These are phyloP conservation scores for Antitype chi DNA, from an alignment of 2,888 invertebrate species.

Conservation along the genomic window DNA sequence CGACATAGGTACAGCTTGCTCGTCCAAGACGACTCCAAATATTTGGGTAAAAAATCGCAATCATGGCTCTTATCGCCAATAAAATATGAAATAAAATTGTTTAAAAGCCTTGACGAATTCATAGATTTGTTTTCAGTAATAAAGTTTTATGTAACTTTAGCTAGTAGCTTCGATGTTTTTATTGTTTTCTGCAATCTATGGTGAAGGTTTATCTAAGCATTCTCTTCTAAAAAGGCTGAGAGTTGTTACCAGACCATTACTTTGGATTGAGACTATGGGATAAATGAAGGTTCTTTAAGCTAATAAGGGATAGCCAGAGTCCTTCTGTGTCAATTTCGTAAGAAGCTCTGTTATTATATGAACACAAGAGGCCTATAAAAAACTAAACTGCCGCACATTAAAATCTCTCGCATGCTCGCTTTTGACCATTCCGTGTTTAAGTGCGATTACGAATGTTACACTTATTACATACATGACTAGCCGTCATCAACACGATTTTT, in stretches of 20 bases:
- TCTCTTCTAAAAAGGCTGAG: neutral
- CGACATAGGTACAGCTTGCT: constrained; percentile 24
- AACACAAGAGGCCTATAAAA: constrained; percentile 16
- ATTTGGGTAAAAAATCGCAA: constrained; percentile 40
- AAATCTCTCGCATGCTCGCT: constrained; percentile 48
- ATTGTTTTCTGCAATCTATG: constrained; percentile 1
- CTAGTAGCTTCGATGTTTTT: constrained; percentile 18
- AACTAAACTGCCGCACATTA: constrained; percentile 39
- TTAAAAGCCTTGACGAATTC: constrained; percentile 59
- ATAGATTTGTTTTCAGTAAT: constrained; percentile 41
- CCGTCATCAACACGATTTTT: constrained; percentile 70
- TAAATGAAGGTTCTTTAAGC: no score
- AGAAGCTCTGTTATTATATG: constrained; percentile 12
- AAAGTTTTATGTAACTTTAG: constrained; percentile 53
- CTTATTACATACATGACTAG: constrained; percentile 69
- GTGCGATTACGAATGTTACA: constrained; percentile 61
- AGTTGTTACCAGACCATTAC: no score
- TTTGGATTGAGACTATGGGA: neutral
- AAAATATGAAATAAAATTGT: constrained; percentile 51
- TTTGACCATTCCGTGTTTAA: constrained; percentile 62
- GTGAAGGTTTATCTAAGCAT: constrained; percentile 10
- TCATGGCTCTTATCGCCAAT: constrained; percentile 49
- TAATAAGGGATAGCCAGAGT: neutral
- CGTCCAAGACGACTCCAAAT: constrained; percentile 30
- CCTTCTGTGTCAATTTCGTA: neutral